phyloP scores from a whole-genome alignment of 1,140 invertebrate species.

The Subanguina moxae region DNA sequence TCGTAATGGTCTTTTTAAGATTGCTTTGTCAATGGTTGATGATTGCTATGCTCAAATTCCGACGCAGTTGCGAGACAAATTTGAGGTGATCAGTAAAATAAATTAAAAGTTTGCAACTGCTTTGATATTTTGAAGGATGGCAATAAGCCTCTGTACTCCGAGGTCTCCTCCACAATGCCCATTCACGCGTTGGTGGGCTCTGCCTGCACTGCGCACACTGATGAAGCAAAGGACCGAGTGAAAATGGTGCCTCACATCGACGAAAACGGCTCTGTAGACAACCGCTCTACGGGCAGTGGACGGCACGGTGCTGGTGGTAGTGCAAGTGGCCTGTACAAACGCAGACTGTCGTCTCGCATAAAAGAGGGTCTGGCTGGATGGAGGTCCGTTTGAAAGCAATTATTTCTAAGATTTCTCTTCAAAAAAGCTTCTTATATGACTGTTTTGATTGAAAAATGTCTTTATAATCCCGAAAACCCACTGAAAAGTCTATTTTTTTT shows the following conservation, averaged over 20 bases:
- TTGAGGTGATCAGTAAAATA: background rate
- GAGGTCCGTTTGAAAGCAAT: too few relatives aligned
- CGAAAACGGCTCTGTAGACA: background rate
- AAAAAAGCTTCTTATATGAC: too few relatives aligned
- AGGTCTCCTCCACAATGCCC: conserved; percentile 20
- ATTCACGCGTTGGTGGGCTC: conserved; percentile 32
- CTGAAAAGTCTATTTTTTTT: too few relatives aligned
- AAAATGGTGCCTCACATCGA: conserved; percentile 15
- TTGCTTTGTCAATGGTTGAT: conserved; percentile 29
- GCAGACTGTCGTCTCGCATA: too few relatives aligned
- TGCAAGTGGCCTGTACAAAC: too few relatives aligned
- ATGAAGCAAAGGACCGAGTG: conserved; percentile 5
- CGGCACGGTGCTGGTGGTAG: background rate
- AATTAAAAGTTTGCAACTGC: background rate
- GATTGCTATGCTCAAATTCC: conserved; percentile 20
- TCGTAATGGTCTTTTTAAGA: conserved; percentile 20
- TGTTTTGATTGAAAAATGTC: too few relatives aligned
- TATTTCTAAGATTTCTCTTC: too few relatives aligned
- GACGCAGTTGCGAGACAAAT: conserved; percentile 8
- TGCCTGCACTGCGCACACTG: conserved; percentile 8
- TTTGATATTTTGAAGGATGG: background rate
- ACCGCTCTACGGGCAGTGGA: background rate
- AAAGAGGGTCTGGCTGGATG: too few relatives aligned
- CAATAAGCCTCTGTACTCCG: conserved; percentile 24
- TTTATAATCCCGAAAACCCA: too few relatives aligned